A percentile compares a stretch with the other conserved stretches of the same genome.
Evolutionary conservation across 2,113 vertebrate species (phyloP).

Genomic region (rat (Rattus norvegicus)): DNA sequence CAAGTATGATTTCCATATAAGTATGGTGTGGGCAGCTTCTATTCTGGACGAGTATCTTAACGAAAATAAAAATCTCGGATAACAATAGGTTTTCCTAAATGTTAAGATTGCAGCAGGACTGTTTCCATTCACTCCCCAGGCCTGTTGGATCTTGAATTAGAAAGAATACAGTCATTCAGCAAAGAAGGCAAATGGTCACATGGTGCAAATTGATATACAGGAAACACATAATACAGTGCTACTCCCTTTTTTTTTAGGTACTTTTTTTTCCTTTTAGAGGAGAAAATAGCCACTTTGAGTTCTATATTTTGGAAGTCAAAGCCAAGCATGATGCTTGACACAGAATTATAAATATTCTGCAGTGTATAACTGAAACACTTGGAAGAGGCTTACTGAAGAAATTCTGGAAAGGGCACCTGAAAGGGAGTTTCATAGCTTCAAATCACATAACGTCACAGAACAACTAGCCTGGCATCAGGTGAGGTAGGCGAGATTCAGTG

Average conservation of each 20-base stretch:
- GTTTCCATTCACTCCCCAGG: conserved; percentile 60
- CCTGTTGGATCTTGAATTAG: conserved; percentile 47
- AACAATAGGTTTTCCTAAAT: conserved; percentile 61
- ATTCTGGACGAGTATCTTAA: conserved; percentile 62
- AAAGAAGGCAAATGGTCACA: conserved; percentile 25
- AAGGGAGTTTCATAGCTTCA: background rate
- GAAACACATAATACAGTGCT: conserved; percentile 38
- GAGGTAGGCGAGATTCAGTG: background rate
- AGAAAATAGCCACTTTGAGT: conserved; percentile 47
- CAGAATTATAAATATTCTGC: conserved; percentile 66
- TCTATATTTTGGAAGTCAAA: conserved; percentile 27
- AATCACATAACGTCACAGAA: background rate
- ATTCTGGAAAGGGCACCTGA: conserved; percentile 26
- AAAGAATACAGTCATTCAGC: conserved; percentile 15
- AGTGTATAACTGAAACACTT: conserved; percentile 44
- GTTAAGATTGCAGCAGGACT: conserved; percentile 59
- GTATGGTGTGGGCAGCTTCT: conserved; percentile 72
- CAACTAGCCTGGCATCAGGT: background rate
- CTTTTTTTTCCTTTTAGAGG: background rate
- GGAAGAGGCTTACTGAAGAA: conserved; percentile 41
- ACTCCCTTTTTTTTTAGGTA: conserved; percentile 19
- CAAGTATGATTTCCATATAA: conserved; percentile 64
- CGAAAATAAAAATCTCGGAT: conserved; percentile 68
- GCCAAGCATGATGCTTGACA: conserved; percentile 58
- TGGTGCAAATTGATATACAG: conserved; percentile 20